phyloP scores from a whole-genome alignment of 30 jellyfish, hydroid and myxozoan species.

The Mastigias papua region DNA sequence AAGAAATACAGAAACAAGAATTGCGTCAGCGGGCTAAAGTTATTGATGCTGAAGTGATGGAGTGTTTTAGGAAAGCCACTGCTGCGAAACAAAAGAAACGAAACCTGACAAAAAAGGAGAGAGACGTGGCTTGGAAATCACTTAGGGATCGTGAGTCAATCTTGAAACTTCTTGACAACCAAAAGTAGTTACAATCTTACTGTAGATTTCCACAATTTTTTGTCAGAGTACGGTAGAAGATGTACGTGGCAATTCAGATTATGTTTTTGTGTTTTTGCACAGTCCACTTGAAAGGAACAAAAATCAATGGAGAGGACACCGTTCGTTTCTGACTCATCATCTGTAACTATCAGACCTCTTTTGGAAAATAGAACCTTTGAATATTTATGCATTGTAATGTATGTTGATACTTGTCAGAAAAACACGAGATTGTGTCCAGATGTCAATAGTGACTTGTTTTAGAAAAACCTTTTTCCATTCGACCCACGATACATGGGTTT shows the following conservation, averaged over 20 bases:
- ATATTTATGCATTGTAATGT: too few relatives aligned
- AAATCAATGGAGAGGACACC: too few relatives aligned
- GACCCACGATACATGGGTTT: too few relatives aligned
- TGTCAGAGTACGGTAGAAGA: background rate
- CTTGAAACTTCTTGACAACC: slow-evolving; percentile 82
- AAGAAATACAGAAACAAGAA: slow-evolving; percentile 92
- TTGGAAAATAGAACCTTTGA: too few relatives aligned
- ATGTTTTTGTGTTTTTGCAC: background rate
- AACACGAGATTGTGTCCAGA: too few relatives aligned
- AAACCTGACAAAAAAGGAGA: slow-evolving; percentile 84
- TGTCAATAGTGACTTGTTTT: too few relatives aligned
- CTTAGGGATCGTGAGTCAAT: slow-evolving; percentile 92
- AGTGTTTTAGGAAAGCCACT: slow-evolving; percentile 80
- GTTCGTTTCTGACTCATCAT: too few relatives aligned
- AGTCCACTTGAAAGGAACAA: too few relatives aligned
- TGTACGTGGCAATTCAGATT: background rate
- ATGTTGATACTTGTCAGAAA: too few relatives aligned
- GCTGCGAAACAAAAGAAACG: slow-evolving; percentile 89
- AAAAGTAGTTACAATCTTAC: slow-evolving; percentile 10
- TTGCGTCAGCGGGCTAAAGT: slow-evolving; percentile 86
- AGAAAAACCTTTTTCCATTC: too few relatives aligned
- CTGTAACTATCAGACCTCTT: too few relatives aligned
- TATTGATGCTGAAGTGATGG: slow-evolving; percentile 94
- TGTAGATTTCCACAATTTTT: background rate
- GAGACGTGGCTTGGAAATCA: slow-evolving; percentile 95